Evolutionary conservation across 2,113 vertebrate species (phyloP), one percentile per base, ranked within the genome.

Genomic region (Triplophysa siluroides): DNA sequence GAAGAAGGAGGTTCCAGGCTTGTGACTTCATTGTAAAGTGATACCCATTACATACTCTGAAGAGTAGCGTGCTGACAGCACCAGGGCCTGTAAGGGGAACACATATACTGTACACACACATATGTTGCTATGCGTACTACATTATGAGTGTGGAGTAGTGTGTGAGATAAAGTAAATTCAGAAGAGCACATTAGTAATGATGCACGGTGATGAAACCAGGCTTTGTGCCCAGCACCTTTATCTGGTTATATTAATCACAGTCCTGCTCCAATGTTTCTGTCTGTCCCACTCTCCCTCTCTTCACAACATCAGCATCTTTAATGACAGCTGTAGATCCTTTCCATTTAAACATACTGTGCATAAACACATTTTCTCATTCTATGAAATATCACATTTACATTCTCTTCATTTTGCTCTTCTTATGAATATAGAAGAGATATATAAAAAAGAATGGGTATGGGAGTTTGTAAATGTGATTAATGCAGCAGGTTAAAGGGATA

Each of bases 31-130:
- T 88, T 80, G 84, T 87, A 90, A 92, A 88, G 76, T 77, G 85
- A 89, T 90, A 85, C 84, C 83, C 79, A 52, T 90, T 86, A 83
- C 83, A 85, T 79, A 84, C 56, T 65, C 82, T 82, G 85, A 83
- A 85, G 87, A 79, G 78, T 16, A 82, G 84, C 64, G 76, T 87
- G 90, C 86, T 92, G 91, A 91, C 90, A 92, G 90, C 78, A 84
- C 85, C 68, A 85, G 83, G 84, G 81, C 81, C 81, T 65, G 76
- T 75, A 85, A 83, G 78, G 82, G 84, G 73, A 43, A 26, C 84
- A 82, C 81, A 85, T 84, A 83, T 81, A 63, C 83, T 58, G 67
- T 50, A 77, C 78, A n/a, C 33, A 69, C 47, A 69, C 83, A 83
- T 66, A 81, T 26, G 29, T 63, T 71, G 47, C 13, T 18, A 63